Evolutionary conservation across 1,140 invertebrate species (phyloP).

Genomic region (Procambarus virginalis): DNA sequence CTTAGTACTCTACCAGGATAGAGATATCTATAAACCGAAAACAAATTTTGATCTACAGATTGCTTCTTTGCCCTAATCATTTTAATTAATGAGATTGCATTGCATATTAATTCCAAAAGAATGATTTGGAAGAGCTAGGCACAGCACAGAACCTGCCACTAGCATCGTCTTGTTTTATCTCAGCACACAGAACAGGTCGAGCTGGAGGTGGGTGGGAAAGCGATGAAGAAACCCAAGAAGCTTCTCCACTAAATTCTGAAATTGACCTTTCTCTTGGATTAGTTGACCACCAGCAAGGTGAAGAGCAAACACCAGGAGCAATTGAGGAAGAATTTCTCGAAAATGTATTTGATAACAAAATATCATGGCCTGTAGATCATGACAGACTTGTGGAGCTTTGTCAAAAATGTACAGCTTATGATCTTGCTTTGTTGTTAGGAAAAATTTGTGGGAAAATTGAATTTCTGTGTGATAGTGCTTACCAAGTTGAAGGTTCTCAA

Average conservation of each 20-base stretch:
- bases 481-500: not conserved
- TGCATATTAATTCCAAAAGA: not conserved
- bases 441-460: constrained; percentile 4
- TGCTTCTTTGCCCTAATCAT: too few species aligned
- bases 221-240: constrained; percentile 35
- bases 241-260: constrained; percentile 20
- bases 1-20: too few species aligned
- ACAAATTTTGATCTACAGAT: too few species aligned
- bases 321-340: constrained; percentile 44
- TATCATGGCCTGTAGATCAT: constrained; percentile 43
- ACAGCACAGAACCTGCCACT: too few species aligned
- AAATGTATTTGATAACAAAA: not conserved
- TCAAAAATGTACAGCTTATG: constrained; percentile 23
- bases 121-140: too few species aligned
- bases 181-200: constrained; percentile 38
- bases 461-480: not conserved
- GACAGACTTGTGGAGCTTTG: constrained; percentile 31
- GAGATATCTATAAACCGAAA: too few species aligned
- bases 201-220: constrained; percentile 62
- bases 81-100: too few species aligned
- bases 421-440: constrained; percentile 19
- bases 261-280: constrained; percentile 27
- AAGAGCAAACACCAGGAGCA: not conserved
- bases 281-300: constrained; percentile 1
- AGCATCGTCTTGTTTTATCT: not conserved